Base-by-base conservation (phyloP, 2,797 vertebrate species). In the Phataginus tricuspis region DNA sequence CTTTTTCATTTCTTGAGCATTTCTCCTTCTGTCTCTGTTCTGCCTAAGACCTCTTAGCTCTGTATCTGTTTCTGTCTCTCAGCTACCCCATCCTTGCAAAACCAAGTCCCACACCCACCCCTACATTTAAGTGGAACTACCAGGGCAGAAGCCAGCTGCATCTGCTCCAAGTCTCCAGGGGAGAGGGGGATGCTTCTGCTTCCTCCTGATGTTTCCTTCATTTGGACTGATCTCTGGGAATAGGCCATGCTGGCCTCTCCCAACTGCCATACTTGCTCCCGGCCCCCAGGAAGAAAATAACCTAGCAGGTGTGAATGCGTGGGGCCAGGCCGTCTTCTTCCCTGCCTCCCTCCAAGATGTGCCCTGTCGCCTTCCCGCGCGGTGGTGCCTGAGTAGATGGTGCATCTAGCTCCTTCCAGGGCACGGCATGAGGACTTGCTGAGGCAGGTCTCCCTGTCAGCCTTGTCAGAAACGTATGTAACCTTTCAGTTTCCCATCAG, bases 281-380 rank as follows among this genome's bases (percentile, higher is more conserved):
- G 86, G 68, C 49, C 18, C 11, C 1, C 7, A 7, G 71, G 19
- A 39, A 63, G 86, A 75, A 39, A 49, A 83, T 34, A 27, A n/a
- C 69, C 31, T 31, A 25, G 2, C 0, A 5, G 27, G 27, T 25
- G 64, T 13, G 18, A 21, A 12, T 2, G 2, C 0, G 6, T n/a
- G 5, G 15, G 74, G 51, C 18, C 10, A 63, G 49, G 10, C 5
- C 5, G 11, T 27, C n/a, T 9, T 39, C 45, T 5, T 16, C n/a
- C 64, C 49, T 39, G 3, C 21, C 31, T 9, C 13, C 37, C 7
- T 68, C 23, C 68, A 25, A 16, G 18, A 14, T 42, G 27, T 59
- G 77, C 59, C 80, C 84, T 42, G 64, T 69, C 5, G 0, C 55
- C 69, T 92, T 53, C 21, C 18, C 72, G 3, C 7, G 23, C 31